Base-by-base conservation (phyloP, 2,113 vertebrate species). In the Periophthalmus modestus region DNA sequence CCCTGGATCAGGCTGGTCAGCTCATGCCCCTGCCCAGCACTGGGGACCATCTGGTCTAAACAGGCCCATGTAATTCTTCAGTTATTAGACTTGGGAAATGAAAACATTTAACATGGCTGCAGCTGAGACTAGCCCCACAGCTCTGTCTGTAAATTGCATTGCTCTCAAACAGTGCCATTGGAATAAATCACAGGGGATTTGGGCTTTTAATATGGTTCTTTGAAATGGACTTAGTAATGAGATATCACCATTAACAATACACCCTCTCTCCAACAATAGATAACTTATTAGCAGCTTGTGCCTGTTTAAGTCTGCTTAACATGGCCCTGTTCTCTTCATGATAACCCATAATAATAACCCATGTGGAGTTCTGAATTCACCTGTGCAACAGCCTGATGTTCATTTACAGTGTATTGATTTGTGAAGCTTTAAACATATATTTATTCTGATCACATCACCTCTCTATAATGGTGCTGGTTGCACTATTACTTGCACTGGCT, bases 51-150 rank as follows among this genome's bases (percentile, higher is more conserved):
- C 86, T 89, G 87, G 83, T 82, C 65, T n/a, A 36, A 80, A 33
- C 76, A 79, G 43, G 74, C 58, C 69, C 43, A 63, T 74, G 54
- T 86, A 75, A 82, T 68, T 50, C 72, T 34, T 65, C 65, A 0
- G 52, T 89, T 85, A 88, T 90, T 89, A 89, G 86, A 88, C 74
- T 74, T 75, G 67, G 85, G 82, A 89, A 86, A 90, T 80, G 73
- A 78, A 87, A 84, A 83, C 85, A 78, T 85, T 90, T 87, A 88
- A 85, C 85, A 80, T 19, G 66, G 71, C 74, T 78, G 75, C 82
- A 87, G 86, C 85, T 86, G 85, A 87, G 81, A 84, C 79, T 68
- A 70, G 82, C 82, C 86, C 82, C 69, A 75, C 65, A 80, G 82
- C 82, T 76, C 69, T 82, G 78, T 74, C 73, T 82, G 82, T 74